Evolutionary conservation across 2,888 invertebrate species (phyloP).

Genomic region (Vandiemenella viatica): DNA sequence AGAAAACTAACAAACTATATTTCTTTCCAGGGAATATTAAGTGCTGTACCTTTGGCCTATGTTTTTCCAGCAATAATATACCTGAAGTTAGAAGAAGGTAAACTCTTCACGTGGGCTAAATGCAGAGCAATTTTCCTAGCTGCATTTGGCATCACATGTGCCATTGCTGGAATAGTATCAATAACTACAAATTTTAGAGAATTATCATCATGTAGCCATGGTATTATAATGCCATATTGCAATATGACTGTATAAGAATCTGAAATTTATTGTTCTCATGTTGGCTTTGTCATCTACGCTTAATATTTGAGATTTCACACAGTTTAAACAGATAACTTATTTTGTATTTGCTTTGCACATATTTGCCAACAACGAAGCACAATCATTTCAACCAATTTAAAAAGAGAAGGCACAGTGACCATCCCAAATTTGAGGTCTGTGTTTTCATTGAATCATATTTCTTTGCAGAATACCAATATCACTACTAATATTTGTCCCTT

Average conservation of each 20-base stretch:
- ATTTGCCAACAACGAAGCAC: no score
- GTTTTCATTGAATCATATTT: no score
- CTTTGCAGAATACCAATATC: no score
- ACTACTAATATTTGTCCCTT: no score
- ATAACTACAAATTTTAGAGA: slow-evolving; percentile 36
- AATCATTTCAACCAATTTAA: no score
- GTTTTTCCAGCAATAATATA: slow-evolving; percentile 66
- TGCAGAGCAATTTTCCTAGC: slow-evolving; percentile 54
- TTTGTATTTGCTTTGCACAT: no score
- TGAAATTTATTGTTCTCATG: neutral
- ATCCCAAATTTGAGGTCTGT: no score
- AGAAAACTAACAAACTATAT: no score
- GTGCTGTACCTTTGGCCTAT: slow-evolving; percentile 70
- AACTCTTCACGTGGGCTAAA: slow-evolving; percentile 47
- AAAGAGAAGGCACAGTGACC: no score
- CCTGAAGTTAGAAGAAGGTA: slow-evolving; percentile 56
- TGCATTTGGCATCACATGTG: slow-evolving; percentile 48
- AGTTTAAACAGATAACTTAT: no score
- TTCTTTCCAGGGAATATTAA: slow-evolving; percentile 51
- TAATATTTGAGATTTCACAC: no score
- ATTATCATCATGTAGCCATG: slow-evolving; percentile 47
- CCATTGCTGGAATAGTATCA: slow-evolving; percentile 42
- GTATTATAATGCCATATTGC: slow-evolving; percentile 46
- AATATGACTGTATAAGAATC: slow-evolving; percentile 8
- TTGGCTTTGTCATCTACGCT: no score